Evolutionary conservation across 2,797 vertebrate genomes (phyloP).

Genomic region (Chaenodraco wilsoni): DNA sequence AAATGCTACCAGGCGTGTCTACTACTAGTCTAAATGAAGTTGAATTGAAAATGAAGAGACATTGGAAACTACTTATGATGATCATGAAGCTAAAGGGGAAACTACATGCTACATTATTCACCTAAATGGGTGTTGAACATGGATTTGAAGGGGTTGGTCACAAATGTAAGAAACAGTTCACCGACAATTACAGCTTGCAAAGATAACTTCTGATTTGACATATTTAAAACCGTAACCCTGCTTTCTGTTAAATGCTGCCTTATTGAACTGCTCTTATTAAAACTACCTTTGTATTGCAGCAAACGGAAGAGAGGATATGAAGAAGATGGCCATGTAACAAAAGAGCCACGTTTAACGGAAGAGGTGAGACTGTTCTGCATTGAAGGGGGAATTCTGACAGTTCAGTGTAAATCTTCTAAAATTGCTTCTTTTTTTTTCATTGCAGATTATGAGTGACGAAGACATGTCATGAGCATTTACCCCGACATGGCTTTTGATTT

Average conservation of each 20-base stretch:
- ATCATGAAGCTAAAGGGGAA: constrained; percentile 40
- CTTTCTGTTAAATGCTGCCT: background rate
- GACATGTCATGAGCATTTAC: constrained; percentile 75
- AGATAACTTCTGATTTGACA: constrained; percentile 1
- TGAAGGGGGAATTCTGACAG: background rate
- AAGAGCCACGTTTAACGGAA: constrained; percentile 80
- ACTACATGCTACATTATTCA: constrained; percentile 34
- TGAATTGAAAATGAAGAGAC: background rate
- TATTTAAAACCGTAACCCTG: background rate
- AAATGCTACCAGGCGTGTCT: background rate
- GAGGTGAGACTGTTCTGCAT: constrained; percentile 58
- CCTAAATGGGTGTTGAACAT: constrained; percentile 36
- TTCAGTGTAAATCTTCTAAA: background rate
- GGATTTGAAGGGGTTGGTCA: constrained; percentile 28
- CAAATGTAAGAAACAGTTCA: constrained; percentile 33
- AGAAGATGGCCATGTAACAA: constrained; percentile 89
- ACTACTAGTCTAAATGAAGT: constrained; percentile 46
- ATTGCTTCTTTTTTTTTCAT: constrained; percentile 2
- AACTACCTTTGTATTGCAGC: constrained; percentile 71
- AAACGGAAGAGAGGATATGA: constrained; percentile 95
- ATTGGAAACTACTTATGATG: constrained; percentile 39
- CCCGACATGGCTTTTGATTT: background rate
- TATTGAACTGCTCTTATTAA: background rate
- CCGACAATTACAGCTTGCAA: constrained; percentile 34
- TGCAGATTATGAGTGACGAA: constrained; percentile 92